Evolutionary conservation across 2,797 vertebrate species (phyloP).

Genomic region (Todus mexicanus): DNA sequence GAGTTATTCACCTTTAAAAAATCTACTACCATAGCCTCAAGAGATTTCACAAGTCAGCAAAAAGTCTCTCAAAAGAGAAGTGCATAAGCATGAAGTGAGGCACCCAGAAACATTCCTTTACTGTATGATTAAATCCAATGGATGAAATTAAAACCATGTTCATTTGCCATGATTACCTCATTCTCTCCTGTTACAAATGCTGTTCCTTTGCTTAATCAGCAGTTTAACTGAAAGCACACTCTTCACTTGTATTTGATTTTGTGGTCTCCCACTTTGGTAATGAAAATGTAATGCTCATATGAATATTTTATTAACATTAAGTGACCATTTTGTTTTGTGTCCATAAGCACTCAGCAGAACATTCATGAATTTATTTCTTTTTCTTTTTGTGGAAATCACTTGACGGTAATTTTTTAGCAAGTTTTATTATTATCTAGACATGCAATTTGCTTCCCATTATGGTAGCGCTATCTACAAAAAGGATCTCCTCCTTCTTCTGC

Average conservation of each 20-base stretch:
- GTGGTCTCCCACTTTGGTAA: background rate
- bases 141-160: conserved; percentile 17
- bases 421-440: background rate
- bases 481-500: background rate
- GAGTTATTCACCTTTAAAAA: background rate
- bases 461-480: background rate
- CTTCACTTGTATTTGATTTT: conserved; percentile 7
- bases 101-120: background rate
- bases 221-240: conserved; percentile 18
- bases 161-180: background rate
- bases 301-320: conserved; percentile 30
- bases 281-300: background rate
- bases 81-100: background rate
- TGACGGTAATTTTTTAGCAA: background rate
- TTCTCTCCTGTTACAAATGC: background rate
- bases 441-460: background rate
- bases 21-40: background rate
- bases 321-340: background rate
- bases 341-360: background rate
- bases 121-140: background rate
- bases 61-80: background rate
- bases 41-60: background rate
- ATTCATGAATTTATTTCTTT: background rate
- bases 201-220: conserved; percentile 16
- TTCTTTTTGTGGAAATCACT: background rate